Base-by-base conservation (phyloP, 1,140 invertebrate genomes). In the Drosophila mauritiana region DNA sequence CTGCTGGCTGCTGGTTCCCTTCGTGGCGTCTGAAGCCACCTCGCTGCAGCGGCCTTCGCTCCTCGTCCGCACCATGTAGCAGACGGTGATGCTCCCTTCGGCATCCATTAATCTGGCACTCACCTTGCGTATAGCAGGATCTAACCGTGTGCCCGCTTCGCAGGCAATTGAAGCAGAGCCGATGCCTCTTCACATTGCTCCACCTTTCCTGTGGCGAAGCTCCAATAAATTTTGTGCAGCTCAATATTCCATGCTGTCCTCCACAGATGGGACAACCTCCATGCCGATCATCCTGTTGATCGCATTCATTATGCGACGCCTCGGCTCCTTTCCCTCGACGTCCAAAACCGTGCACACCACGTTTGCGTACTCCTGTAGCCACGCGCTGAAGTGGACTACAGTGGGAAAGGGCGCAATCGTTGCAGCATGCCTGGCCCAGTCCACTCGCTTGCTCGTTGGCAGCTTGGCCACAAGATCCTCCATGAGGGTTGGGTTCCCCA, bases 401-500 rank as follows among this genome's bases (percentile, higher is more conserved):
- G 36, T 37, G 36, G 36, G 36, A 13, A 37, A 37, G 12, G 36
- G 36, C 12, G 4, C 12, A 37, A 37, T 37, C 10, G 36, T 37
- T 13, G 36, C 36, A 37, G 36, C 5, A 34, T 34, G 31, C 10
- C 10, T 34, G 5, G 31, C 31, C 31, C 31, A 34, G 6, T 34
- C 31, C 31, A 34, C 31, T 7, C 31, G 31, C 10, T 3, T 34
- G 10, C 31, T 39, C 11, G 15, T 40, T 3, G 59, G 59, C 2
- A 62, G 22, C 25, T 62, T 62, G 12, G n/a, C 12, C 25, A 34
- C 27, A n/a, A n/a, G n/a, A n/a, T n/a, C n/a, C n/a, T n/a, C n/a
- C n/a, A n/a, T n/a, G n/a, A n/a, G n/a, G n/a, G 25, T 52, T 10
- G 48, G 48, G 10, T 31, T 53, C 4, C 37, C 13, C 25, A 31